A percentile compares a stretch with the other conserved stretches of the same genome.
These are phyloP conservation scores for Agrotis clavis DNA, from an alignment of 2,888 invertebrate species.

Conservation along the genomic window DNA sequence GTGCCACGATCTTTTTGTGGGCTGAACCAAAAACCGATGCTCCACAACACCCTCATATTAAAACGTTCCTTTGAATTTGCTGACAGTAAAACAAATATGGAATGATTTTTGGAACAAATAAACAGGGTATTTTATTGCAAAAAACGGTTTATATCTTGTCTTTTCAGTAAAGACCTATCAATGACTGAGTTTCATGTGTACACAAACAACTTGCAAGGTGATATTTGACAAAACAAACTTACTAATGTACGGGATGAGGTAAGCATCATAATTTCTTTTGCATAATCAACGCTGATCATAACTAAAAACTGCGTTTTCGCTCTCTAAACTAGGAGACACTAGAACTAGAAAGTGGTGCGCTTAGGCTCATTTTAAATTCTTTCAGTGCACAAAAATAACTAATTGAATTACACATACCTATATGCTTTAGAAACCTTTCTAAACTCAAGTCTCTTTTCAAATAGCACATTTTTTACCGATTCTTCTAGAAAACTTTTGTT, in stretches of 20 bases:
- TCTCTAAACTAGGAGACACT: conserved; percentile 28
- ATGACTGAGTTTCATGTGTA: background rate
- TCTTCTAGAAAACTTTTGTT: too few relatives aligned
- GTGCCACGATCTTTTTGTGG: conserved; percentile 49
- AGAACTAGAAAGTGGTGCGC: conserved; percentile 8
- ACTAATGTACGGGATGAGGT: background rate
- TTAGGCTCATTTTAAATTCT: conserved; percentile 33
- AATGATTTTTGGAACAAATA: conserved; percentile 15
- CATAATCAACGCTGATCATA: conserved; percentile 2
- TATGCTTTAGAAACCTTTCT: conserved; percentile 4
- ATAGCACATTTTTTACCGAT: background rate
- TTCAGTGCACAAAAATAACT: conserved; percentile 30
- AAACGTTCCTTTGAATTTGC: conserved; percentile 26
- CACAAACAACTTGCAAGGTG: too few relatives aligned
- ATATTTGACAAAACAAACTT: conserved; percentile 1
- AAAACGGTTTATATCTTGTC: background rate
- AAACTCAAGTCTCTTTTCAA: background rate
- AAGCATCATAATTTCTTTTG: background rate
- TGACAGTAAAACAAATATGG: conserved; percentile 29
- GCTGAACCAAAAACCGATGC: conserved; percentile 49
- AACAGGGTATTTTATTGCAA: conserved; percentile 1
- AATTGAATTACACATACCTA: conserved; percentile 17
- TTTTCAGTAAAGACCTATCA: background rate
- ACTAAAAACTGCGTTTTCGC: conserved; percentile 22
- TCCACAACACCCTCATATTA: conserved; percentile 46